These are phyloP conservation scores for Dromococcyx pavoninus DNA, from an alignment of 2,797 vertebrate genomes.

Conservation along the genomic window DNA sequence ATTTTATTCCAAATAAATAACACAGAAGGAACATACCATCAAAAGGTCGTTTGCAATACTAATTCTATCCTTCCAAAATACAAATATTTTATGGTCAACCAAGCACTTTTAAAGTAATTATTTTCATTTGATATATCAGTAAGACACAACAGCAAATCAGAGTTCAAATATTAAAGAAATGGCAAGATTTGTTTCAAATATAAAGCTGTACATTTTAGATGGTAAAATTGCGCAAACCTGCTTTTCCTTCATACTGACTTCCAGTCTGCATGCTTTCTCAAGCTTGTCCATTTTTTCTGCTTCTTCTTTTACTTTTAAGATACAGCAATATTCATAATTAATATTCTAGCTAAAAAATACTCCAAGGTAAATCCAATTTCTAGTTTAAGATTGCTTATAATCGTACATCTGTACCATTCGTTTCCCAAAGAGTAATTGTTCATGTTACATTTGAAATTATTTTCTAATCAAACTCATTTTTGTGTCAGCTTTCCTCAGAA, in stretches of 20 bases:
- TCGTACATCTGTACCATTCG: background rate
- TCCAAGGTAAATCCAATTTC: background rate
- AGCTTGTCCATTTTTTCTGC: constrained; percentile 81
- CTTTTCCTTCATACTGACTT: constrained; percentile 81
- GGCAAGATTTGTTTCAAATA: background rate
- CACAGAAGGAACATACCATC: background rate
- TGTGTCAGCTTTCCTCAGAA: background rate
- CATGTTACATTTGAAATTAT: background rate
- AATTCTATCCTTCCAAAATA: background rate
- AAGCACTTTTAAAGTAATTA: background rate
- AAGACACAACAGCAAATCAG: background rate
- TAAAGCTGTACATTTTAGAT: background rate
- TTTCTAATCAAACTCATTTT: background rate
- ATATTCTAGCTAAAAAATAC: constrained; percentile 2
- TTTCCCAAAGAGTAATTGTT: background rate
- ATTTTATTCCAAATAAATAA: background rate
- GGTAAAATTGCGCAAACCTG: constrained; percentile 80
- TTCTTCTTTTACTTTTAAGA: constrained; percentile 84
- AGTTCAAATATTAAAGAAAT: background rate
- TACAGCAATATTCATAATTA: constrained; percentile 21
- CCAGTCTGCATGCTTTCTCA: constrained; percentile 79
- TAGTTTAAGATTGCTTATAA: constrained; percentile 4
- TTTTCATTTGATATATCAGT: background rate
- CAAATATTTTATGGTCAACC: background rate
- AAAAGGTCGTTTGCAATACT: background rate